Conservation (phyloP, 2,888 invertebrate genomes). For the Andrena praecox region DNA sequence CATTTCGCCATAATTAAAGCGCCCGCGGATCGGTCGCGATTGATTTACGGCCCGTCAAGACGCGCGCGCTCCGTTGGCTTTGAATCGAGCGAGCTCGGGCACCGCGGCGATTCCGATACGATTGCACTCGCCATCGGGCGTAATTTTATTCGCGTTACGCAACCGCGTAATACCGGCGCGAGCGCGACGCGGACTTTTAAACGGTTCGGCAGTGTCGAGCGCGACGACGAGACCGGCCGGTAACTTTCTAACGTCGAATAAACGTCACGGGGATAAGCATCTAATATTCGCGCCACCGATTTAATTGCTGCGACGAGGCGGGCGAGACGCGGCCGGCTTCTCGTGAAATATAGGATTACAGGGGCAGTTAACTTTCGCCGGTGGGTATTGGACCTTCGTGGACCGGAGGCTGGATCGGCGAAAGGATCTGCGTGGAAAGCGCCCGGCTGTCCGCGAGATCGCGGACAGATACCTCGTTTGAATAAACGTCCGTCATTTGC, state of each 20-base stretch:
- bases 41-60: conserved; percentile 43
- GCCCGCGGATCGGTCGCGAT: conserved; percentile 36
- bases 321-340: not conserved
- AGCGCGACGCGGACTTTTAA: conserved; percentile 31
- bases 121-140: conserved; percentile 26
- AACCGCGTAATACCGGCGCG: conserved; percentile 35
- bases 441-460: conserved; percentile 61
- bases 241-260: conserved; percentile 16
- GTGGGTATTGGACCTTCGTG: conserved; percentile 27
- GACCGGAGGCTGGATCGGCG: conserved; percentile 20
- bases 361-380: conserved; percentile 33
- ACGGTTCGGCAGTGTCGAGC: conserved; percentile 16
- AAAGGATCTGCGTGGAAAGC: conserved; percentile 31
- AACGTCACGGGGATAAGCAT: not conserved
- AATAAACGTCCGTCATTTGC: conserved; percentile 63
- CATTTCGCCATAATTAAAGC: conserved; percentile 51
- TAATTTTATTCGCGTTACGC: conserved; percentile 32
- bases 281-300: conserved; percentile 40
- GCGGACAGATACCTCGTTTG: conserved; percentile 60
- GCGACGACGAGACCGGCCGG: not conserved
- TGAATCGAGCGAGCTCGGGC: not conserved
- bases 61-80: conserved; percentile 9
- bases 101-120: conserved; percentile 29
- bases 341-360: conserved; percentile 24
- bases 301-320: conserved; percentile 24